Conservation (phyloP, 2,797 vertebrate genomes). For the Anomalospiza imberbis region DNA sequence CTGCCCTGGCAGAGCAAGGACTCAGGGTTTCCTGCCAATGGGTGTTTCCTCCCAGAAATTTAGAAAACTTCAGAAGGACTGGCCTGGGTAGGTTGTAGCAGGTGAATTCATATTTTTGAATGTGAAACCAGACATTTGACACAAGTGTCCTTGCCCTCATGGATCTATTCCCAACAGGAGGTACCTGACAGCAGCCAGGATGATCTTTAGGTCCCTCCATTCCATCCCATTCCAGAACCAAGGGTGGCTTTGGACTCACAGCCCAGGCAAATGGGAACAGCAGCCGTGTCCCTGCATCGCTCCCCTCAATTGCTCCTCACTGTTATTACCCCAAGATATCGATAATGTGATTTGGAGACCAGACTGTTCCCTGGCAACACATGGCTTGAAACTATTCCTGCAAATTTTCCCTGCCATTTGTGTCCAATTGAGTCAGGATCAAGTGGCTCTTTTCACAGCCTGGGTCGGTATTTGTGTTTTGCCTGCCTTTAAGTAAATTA, state of each 20-base stretch:
- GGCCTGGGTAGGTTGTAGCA: not conserved
- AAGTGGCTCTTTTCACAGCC: conserved; percentile 52
- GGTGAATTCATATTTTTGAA: not conserved
- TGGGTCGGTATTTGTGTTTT: conserved; percentile 3
- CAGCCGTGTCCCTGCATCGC: conserved; percentile 34
- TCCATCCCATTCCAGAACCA: not conserved
- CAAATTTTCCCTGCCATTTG: conserved; percentile 56
- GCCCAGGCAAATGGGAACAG: not conserved
- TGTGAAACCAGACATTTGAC: fast-evolving
- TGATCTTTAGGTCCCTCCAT: not conserved
- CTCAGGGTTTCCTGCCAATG: fast-evolving
- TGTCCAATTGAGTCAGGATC: conserved; percentile 45
- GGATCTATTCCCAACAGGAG: not conserved
- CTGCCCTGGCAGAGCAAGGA: not conserved
- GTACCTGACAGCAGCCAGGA: not conserved
- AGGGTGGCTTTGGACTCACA: not conserved
- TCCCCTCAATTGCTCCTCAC: not conserved
- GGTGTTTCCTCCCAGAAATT: fast-evolving
- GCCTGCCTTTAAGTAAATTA: conserved; percentile 29
- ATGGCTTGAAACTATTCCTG: conserved; percentile 41
- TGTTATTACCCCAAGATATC: conserved; percentile 33
- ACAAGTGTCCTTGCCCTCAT: not conserved
- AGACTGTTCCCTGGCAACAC: conserved; percentile 69
- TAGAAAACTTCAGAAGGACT: not conserved
- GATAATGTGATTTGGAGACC: conserved; percentile 43